Evolutionary conservation across 2,888 invertebrate species (phyloP), one percentile per base, ranked within the genome.

Genomic region (Trypoxylon attenuatum): DNA sequence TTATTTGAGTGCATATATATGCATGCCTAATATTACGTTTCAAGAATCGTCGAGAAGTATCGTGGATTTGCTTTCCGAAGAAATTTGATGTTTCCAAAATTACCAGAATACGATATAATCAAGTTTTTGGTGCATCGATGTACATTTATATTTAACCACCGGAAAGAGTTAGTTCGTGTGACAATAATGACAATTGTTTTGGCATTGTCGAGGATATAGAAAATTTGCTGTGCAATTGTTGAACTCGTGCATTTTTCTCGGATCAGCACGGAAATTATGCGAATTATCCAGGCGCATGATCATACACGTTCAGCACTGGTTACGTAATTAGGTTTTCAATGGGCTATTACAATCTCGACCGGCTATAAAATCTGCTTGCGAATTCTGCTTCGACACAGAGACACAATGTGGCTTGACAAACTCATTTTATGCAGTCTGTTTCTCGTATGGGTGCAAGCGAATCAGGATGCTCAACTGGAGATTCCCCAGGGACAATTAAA

Each of bases 401-500:
- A 38, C 41, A 67, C 64, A 41, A 83, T 84, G 84, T 74, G 73
- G 79, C 52, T 77, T 25, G 16, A 16, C 15, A 75, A 64, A 54
- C 54, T 78, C 16, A 42, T 72, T 52, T 3, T 82, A 33, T 76
- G 50, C 46, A 60, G 54, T 6, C 49, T 78, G 4, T 52, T 56
- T 43, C 19, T 73, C n/a, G 52, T 15, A 10, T 62, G 42, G 49
- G 61, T 45, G 6, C 23, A n/a, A 3, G 81, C 78, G 0, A 55
- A 73, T 0, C 81, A 84, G 46, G 81, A 83, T 19, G 74, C 79
- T 27, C 62, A 70, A 27, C 23, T 85, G 8, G 78, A 79, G n/a
- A 82, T 82, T 62, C 67, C 80, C 22, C 82, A 82, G 54, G 86
- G 85, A 0, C 59, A 69, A 3, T 54, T 86, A 4, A 82, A 79